Percentiles rank a stretch among this genome's conserved stretches.
phyloP scores from a whole-genome alignment of 2,797 vertebrate genomes.

The Thripadectes ignobilis region DNA sequence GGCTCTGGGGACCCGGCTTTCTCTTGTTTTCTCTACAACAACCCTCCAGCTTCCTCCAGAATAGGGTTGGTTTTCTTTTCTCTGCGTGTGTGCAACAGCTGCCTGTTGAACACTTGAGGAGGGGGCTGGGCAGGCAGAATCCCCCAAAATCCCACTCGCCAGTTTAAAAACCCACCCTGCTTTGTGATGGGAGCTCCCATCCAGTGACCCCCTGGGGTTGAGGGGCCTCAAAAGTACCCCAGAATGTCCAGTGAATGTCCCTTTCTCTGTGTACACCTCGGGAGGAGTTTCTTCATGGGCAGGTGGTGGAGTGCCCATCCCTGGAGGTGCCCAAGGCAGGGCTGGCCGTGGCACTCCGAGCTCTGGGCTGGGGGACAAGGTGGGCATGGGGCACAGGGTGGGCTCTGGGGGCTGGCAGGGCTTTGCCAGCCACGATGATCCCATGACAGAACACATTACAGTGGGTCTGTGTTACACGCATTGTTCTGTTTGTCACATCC shows the following conservation, averaged over 20 bases:
- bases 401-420: fast-evolving
- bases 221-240: neutral
- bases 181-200: neutral
- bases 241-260: neutral
- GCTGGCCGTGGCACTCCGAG: neutral
- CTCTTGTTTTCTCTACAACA: neutral
- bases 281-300: neutral
- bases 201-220: neutral
- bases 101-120: neutral
- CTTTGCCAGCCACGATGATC: fast-evolving
- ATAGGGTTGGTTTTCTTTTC: neutral
- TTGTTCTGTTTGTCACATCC: neutral
- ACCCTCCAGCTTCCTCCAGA: neutral
- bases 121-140: neutral
- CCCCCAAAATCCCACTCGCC: neutral
- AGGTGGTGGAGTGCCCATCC: neutral
- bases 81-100: neutral
- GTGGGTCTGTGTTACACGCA: neutral
- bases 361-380: neutral
- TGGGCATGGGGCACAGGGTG: neutral
- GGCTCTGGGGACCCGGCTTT: neutral
- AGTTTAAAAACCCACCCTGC: neutral
- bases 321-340: neutral
- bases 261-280: neutral
- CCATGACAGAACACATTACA: fast-evolving